Evolutionary conservation across 30 jellyfish, hydroid and myxozoan species (phyloP).

Genomic region (Rhopilema esculentum): DNA sequence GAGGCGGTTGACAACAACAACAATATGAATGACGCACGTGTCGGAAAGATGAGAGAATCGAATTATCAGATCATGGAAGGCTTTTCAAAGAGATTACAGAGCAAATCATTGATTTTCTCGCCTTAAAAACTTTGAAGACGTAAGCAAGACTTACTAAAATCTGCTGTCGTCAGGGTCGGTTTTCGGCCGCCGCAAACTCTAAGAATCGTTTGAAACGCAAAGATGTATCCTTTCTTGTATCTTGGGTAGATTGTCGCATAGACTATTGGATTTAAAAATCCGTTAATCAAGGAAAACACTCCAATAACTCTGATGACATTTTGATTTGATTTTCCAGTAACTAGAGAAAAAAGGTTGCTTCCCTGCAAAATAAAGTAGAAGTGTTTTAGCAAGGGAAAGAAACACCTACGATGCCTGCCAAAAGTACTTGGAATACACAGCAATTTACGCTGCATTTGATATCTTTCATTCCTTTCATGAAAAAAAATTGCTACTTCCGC

Average conservation of each 20-base stretch:
- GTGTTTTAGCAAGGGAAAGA: background rate
- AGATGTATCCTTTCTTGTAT: constrained; percentile 72
- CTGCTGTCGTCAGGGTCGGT: constrained; percentile 54
- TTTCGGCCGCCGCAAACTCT: constrained; percentile 69
- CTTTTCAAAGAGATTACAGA: too few species aligned
- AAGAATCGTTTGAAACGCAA: constrained; percentile 47
- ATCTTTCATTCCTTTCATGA: too few species aligned
- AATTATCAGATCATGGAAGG: too few species aligned
- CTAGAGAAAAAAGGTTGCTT: constrained; percentile 50
- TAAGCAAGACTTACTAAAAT: constrained; percentile 54
- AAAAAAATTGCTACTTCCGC: too few species aligned
- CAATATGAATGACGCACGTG: too few species aligned
- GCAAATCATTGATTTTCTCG: background rate
- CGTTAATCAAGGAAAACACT: constrained; percentile 66
- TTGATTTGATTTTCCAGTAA: constrained; percentile 32
- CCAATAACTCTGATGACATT: constrained; percentile 58
- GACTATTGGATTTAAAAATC: constrained; percentile 66
- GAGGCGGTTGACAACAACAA: too few species aligned
- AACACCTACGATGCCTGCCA: too few species aligned
- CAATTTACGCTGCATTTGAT: too few species aligned
- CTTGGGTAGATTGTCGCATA: constrained; percentile 77
- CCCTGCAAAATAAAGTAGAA: constrained; percentile 24
- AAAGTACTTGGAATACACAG: too few species aligned
- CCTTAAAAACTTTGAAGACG: background rate
- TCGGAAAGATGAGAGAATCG: too few species aligned